Evolutionary conservation across 2,113 vertebrate genomes (phyloP).

Genomic region (Corythaeola cristata): DNA sequence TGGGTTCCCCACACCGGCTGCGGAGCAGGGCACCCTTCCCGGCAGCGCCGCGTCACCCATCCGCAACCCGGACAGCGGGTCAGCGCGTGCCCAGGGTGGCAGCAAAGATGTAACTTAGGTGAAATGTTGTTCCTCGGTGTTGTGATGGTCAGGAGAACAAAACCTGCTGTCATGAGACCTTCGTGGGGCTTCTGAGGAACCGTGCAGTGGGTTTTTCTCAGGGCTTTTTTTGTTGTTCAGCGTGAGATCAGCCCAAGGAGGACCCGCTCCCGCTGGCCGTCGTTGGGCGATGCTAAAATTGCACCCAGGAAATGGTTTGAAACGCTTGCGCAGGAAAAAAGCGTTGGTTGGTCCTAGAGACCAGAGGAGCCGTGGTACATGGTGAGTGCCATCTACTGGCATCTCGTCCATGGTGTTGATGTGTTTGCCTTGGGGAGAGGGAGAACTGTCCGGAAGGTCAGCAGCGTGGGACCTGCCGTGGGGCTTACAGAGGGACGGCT

Average conservation of each 20-base stretch:
- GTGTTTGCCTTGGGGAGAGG: fast-evolving
- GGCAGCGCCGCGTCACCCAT: not conserved
- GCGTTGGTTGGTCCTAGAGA: not conserved
- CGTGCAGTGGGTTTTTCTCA: not conserved
- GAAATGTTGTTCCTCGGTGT: not conserved
- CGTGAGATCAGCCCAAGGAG: not conserved
- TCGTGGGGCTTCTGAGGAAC: not conserved
- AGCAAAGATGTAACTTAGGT: not conserved
- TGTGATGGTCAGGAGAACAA: not conserved
- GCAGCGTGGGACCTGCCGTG: no score
- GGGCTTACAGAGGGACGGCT: not conserved
- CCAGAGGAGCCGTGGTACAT: not conserved
- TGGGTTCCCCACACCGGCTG: fast-evolving
- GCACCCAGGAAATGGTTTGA: not conserved
- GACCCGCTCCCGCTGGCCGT: fast-evolving
- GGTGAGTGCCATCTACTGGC: slow-evolving; percentile 51
- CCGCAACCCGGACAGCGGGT: fast-evolving
- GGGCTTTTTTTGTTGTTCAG: not conserved
- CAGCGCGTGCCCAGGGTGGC: fast-evolving
- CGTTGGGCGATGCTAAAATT: fast-evolving
- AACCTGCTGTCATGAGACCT: not conserved
- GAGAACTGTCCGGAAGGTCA: fast-evolving
- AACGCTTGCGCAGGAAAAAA: not conserved
- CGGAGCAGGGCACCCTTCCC: not conserved
- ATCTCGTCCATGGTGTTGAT: not conserved